A percentile compares a stretch with the other conserved stretches of the same genome.
These are phyloP conservation scores for Tyrannus savana DNA, from an alignment of 2,113 vertebrate species.

Conservation along the genomic window DNA sequence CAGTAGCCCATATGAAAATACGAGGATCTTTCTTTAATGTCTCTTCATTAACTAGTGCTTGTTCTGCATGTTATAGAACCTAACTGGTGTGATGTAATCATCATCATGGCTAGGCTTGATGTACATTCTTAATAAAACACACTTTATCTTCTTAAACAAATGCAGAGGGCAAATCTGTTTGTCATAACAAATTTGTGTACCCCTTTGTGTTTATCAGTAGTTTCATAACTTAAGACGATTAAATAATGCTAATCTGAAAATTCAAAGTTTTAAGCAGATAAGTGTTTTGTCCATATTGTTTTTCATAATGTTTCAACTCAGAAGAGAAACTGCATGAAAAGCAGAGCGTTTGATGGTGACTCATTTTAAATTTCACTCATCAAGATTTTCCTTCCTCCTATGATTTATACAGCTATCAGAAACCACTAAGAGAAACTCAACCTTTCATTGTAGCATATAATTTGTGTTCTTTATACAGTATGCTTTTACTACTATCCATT, in stretches of 20 bases:
- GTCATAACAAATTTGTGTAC: neutral
- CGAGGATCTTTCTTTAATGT: neutral
- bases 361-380: slow-evolving; percentile 27
- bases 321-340: neutral
- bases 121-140: neutral
- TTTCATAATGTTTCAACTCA: neutral
- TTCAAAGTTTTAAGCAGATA: neutral
- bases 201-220: neutral
- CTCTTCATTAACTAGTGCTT: neutral
- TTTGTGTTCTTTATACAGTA: neutral
- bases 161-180: neutral
- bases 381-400: neutral
- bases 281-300: neutral
- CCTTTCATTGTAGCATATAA: neutral
- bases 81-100: neutral
- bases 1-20: neutral
- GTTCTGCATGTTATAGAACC: neutral
- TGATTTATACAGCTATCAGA: slow-evolving; percentile 30
- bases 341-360: neutral
- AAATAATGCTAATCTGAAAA: neutral
- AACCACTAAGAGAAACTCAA: slow-evolving; percentile 28
- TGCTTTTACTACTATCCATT: neutral
- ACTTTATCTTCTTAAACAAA: neutral
- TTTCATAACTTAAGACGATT: neutral
- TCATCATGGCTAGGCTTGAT: neutral